Evolutionary conservation across 2,113 vertebrate genomes (phyloP), one percentile per base, ranked within the genome.

Genomic region (Garra rufa): DNA sequence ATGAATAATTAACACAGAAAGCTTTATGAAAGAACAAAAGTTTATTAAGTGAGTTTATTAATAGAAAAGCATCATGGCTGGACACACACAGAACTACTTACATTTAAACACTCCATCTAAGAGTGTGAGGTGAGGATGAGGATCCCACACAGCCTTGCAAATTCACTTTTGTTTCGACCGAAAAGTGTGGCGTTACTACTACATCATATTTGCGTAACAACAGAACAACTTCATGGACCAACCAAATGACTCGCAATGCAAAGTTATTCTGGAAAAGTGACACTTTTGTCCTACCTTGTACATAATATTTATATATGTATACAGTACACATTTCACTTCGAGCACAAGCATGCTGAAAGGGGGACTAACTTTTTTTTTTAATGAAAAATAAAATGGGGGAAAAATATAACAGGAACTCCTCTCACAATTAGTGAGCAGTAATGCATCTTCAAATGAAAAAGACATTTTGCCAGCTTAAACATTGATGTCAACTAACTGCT

Each of bases 261-360:
- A 91, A 92, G 89, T 92, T 48, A 90, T 90, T 92, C 91, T 89
- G 92, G 90, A 93, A 89, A 90, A 90, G 86, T 88, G 92, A 93
- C 92, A 67, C 89, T 85, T 88, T 92, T 83, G 69, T 87, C 88
- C 89, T 89, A 92, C 89, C 88, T 92, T 92, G 92, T 92, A 90
- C 90, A 87, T 38, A 88, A 93, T 94, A 91, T 92, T 92, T 94
- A 93, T 93, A 93, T 92, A 93, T 91, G 88, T 93, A 92, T 94
- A 82, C 65, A 82, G 81, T 94, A 93, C 92, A 95, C 74, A 82
- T 89, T 88, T 90, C 89, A 92, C 93, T 91, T 69, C 50, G 52
- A 87, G 91, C 92, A 94, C 87, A 89, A 92, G 91, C 94, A 95
- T 95, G 93, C 94, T 90, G 90, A 89, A 92, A 94, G 90, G 90